These are phyloP conservation scores for Tretioscincus oriximinensis DNA, from an alignment of 2,113 vertebrate genomes.

Conservation along the genomic window DNA sequence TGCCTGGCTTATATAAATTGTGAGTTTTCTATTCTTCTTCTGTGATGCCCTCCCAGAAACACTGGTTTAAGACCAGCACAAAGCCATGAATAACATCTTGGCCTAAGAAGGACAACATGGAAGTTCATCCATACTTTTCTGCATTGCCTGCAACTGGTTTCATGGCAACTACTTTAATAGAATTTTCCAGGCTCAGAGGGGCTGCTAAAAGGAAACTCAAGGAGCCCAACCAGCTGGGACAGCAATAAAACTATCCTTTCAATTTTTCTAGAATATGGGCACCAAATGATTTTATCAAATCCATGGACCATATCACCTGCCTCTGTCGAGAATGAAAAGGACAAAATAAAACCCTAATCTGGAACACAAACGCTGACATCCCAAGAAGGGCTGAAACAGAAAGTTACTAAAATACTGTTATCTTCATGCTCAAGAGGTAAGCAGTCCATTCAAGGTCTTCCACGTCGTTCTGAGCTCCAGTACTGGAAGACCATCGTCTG, in stretches of 20 bases:
- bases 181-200: background rate
- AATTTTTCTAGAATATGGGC: background rate
- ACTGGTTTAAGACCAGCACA: background rate
- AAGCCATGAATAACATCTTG: background rate
- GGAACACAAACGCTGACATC: constrained; percentile 74
- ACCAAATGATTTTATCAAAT: constrained; percentile 23
- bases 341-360: constrained; percentile 62
- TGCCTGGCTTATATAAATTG: background rate
- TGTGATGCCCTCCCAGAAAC: background rate
- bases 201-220: background rate
- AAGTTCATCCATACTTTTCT: background rate
- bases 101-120: background rate
- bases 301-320: constrained; percentile 7
- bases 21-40: background rate
- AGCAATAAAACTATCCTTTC: background rate
- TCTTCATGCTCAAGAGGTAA: constrained; percentile 72
- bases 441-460: background rate
- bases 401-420: constrained; percentile 77
- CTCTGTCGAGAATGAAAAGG: background rate
- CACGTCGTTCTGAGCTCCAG: background rate
- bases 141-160: too few relatives aligned
- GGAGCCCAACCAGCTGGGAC: background rate
- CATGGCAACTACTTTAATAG: background rate
- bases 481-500: constrained; percentile 32
- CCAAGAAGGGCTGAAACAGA: constrained; percentile 53